Conservation (phyloP, 2,888 invertebrate species). For the Rhabditoides inermis region DNA sequence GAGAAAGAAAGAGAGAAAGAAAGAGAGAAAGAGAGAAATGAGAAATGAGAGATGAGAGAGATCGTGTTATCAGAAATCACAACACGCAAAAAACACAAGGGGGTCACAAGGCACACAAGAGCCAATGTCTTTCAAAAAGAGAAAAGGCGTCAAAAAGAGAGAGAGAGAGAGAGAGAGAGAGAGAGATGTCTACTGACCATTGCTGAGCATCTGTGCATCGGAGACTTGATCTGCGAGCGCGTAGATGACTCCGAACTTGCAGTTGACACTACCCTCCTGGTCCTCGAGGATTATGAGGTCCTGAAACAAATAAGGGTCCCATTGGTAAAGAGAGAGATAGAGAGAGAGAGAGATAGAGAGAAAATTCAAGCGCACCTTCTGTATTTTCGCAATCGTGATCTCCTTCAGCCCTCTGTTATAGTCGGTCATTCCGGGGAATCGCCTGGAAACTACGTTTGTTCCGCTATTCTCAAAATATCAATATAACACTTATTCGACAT, state of each 20-base stretch:
- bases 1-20: too few species aligned
- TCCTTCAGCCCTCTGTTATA: slow-evolving; percentile 25
- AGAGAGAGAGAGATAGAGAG: not conserved
- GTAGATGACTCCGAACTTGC: slow-evolving; percentile 80
- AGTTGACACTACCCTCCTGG: slow-evolving; percentile 70
- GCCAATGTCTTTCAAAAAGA: too few species aligned
- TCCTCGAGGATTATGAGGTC: slow-evolving; percentile 15
- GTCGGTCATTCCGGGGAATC: slow-evolving; percentile 27
- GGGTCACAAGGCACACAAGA: too few species aligned
- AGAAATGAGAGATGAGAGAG: too few species aligned
- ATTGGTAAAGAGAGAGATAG: slow-evolving; percentile 4
- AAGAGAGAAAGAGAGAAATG: too few species aligned
- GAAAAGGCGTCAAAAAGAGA: too few species aligned
- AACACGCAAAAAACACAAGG: too few species aligned
- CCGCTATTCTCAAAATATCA: too few species aligned
- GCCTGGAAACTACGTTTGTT: slow-evolving; percentile 16
- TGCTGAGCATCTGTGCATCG: slow-evolving; percentile 82
- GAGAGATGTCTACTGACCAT: slow-evolving; percentile 61
- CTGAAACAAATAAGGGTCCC: not conserved
- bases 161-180: too few species aligned
- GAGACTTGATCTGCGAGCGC: slow-evolving; percentile 73
- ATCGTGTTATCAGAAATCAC: too few species aligned
- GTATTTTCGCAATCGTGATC: slow-evolving; percentile 27
- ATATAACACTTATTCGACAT: too few species aligned
- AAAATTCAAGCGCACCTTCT: slow-evolving; percentile 29